These are phyloP conservation scores for Apodemia duryi DNA, from an alignment of 2,888 invertebrate genomes.

Conservation along the genomic window DNA sequence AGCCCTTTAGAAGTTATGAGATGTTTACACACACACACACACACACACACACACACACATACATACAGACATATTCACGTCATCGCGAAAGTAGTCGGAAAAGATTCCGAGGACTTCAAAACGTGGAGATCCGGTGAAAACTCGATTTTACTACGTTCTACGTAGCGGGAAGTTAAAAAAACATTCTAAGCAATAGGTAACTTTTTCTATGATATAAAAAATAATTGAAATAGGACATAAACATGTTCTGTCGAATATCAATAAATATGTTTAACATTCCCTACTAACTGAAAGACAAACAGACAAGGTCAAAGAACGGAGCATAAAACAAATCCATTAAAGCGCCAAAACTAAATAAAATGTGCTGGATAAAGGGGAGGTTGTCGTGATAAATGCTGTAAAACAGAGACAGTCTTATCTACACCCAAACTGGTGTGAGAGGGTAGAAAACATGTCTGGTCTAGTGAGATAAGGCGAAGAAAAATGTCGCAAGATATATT, in stretches of 20 bases:
- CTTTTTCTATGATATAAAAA: too few relatives aligned
- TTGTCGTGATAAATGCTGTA: constrained; percentile 51
- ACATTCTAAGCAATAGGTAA: too few relatives aligned
- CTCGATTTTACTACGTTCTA: too few relatives aligned
- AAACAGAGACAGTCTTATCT: constrained; percentile 39
- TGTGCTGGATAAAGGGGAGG: constrained; percentile 56
- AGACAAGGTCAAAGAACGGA: constrained; percentile 63
- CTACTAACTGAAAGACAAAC: constrained; percentile 39
- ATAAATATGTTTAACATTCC: constrained; percentile 27
- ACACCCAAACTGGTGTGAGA: constrained; percentile 33
- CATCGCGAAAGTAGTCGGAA: too few relatives aligned
- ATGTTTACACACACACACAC: too few relatives aligned
- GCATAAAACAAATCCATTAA: constrained; percentile 68
- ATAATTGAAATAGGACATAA: too few relatives aligned
- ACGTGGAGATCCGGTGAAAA: too few relatives aligned
- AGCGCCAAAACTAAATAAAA: constrained; percentile 72
- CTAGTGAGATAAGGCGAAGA: constrained; percentile 70
- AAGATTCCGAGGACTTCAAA: too few relatives aligned
- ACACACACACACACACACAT: too few relatives aligned
- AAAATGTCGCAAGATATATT: constrained; percentile 76
- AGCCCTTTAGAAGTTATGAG: too few relatives aligned
- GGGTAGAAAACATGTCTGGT: constrained; percentile 53
- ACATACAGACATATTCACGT: too few relatives aligned
- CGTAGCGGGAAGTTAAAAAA: too few relatives aligned
- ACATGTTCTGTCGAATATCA: neutral